Base-by-base conservation (phyloP, 1,140 invertebrate species). In the Orussus abietinus region DNA sequence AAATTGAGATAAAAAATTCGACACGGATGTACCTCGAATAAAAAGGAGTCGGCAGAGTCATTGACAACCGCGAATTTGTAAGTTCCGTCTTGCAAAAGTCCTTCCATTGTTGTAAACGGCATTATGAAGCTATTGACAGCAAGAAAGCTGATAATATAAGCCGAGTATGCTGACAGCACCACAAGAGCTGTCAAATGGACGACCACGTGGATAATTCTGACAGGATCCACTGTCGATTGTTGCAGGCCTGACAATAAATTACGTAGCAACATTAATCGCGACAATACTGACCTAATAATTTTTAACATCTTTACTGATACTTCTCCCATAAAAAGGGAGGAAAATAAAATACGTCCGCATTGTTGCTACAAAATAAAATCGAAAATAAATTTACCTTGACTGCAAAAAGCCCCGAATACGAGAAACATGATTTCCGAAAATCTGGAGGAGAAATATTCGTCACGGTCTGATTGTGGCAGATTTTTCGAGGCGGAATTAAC, bases 31-130 rank as follows among this genome's bases (percentile, higher is more conserved):
- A 75, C 72, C 52, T 69, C 45, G 30, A 75, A 70, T 33, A 72
- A 61, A 32, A 46, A 57, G 37, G 51, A 68, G 21, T 72, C 69
- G 0, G 71, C 59, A 4, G 71, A 74, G 21, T 64, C 53, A 0
- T 33, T 36, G 18, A 72, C 21, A 6, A 72, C 64, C 0, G 55
- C 62, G 31, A 73, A 67, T 40, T 47, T 46, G 33, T 72, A 75
- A 2, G 62, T 66, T 1, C 59, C 62, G 38, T 75, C 69, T 6
- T 57, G 12, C 9, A 74, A 32, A 17, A 75, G 51, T 3, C 71
- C 72, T 6, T 66, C 57, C 65, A 75, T 72, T 3, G 69, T 69
- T 4, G 64, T 69, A 29, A 75, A 73, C 2, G 71, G 72, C 57
- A 74, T 63, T 0, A 51, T 18, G 11, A 69, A 64, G 2, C 62